Evolutionary conservation across 1,140 invertebrate genomes (phyloP), one percentile per base, ranked within the genome.

Genomic region (Ooceraea biroi): DNA sequence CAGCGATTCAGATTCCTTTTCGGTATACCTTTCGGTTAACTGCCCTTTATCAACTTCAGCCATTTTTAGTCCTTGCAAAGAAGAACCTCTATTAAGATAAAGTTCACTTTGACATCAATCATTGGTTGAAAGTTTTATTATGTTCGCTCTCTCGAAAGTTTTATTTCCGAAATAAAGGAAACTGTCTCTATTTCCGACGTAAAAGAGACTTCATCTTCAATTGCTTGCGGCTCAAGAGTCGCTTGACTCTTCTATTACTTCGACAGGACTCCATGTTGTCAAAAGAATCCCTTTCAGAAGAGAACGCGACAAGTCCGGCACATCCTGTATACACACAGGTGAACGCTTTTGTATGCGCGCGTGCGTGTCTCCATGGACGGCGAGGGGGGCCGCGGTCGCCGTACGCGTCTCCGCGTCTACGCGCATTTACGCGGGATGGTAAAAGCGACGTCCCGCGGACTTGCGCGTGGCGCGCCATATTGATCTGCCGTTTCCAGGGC

Each of bases 401-500:
- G 68, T 58, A 69, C 77, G 63, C 61, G 73, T 57, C 30, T 58
- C 69, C 63, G 55, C 58, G 65, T 63, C 61, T 89, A 77, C 65
- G 63, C 80, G 88, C 85, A 88, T 88, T 90, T 90, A 89, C 86
- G 83, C 83, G 83, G 36, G 30, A 41, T 48, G 60, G 88, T 82
- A 82, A 88, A 86, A 86, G 84, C 84, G 88, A 86, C 83, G 88
- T 61, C 68, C 57, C 82, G 69, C 60, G 66, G 89, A 89, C 89
- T 90, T 90, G 89, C 89, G 89, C 89, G 87, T 7, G 68, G 66
- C 74, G 48, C 46, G 77, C 58, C 76, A 76, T 90, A 90, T 90
- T 87, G 89, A 90, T 90, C 89, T 83, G 82, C 36, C 82, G 84
- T 65, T 89, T 87, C 86, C 84, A 90, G 86, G 83, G 82, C 82